phyloP scores from a whole-genome alignment of 2,888 invertebrate species.

The Drosophila rubida region DNA sequence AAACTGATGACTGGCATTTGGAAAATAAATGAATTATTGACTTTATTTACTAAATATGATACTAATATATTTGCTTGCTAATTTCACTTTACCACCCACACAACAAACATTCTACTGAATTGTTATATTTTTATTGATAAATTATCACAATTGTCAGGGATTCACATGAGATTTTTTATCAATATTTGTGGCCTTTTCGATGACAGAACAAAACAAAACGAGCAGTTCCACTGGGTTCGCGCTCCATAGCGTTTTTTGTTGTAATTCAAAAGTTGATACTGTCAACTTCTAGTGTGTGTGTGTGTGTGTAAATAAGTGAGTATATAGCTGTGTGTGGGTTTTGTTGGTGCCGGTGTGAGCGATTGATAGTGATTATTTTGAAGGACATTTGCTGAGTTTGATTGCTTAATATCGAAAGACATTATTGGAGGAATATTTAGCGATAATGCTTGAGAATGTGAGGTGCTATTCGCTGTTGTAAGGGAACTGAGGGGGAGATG shows the following conservation, averaged over 20 bases:
- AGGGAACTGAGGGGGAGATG: conserved; percentile 28
- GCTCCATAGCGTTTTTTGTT: conserved; percentile 29
- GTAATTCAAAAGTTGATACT: conserved; percentile 40
- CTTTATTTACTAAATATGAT: no score
- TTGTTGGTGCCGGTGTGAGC: conserved; percentile 32
- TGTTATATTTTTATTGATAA: not conserved
- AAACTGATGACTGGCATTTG: no score
- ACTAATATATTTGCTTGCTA: no score
- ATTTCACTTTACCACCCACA: not conserved
- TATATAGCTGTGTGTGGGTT: conserved; percentile 5
- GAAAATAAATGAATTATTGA: no score
- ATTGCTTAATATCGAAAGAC: conserved; percentile 58
- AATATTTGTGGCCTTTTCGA: not conserved
- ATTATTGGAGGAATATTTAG: conserved; percentile 26
- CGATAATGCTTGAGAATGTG: conserved; percentile 33
- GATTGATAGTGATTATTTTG: conserved; percentile 75
- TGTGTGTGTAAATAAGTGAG: conserved; percentile 6
- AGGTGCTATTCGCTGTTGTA: conserved; percentile 7
- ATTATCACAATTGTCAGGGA: conserved; percentile 10
- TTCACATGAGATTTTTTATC: not conserved
- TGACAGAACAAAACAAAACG: not conserved
- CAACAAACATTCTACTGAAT: not conserved
- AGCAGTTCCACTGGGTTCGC: conserved; percentile 37
- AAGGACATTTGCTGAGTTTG: conserved; percentile 66
- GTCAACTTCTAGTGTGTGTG: conserved; percentile 2